Base-by-base conservation (phyloP, 2,797 vertebrate species). In the Vireo griseus region DNA sequence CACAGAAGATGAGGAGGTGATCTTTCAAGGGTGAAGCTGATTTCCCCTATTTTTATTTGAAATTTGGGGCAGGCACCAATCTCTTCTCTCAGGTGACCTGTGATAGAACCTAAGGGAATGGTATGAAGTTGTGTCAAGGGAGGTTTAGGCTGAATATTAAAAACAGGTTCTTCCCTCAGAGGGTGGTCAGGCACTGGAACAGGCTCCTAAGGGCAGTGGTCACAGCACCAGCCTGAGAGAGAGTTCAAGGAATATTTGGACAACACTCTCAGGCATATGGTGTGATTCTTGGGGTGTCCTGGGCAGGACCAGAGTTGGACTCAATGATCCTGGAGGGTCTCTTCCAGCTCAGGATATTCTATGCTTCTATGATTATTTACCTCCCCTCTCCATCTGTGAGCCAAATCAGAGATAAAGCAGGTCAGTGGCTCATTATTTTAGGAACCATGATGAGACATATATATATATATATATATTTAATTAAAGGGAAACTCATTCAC, bases 21-120 rank as follows among this genome's bases (percentile, higher is more conserved):
- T 71, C 26, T 78, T 63, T 12, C 40, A 72, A 55, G 19, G 9
- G n/a, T 61, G 62, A 74, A 68, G 31, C 18, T 24, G 50, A 29
- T 62, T 65, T 51, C 9, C 8, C 9, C 22, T 2, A 4, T 12
- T 59, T 82, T 67, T 16, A 76, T 11, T 33, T 31, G 35, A 72
- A 72, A 57, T 68, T 19, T 3, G 6, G 21, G 13, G 26, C 39
- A 72, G 39, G 33, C 15, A 47, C 15, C 17, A 5, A 17, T 58
- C 33, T 71, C 17, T 63, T 63, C 24, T 40, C n/a, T 40, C 10
- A n/a, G 26, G 26, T n/a, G 62, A 25, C 31, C 55, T 13, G 12
- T 71, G 29, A 22, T 0, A 51, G 29, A 44, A 51, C 25, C 25
- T 25, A 28, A 58, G 39, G 17, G 17, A 65, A 51, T 0, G 0